Conservation (phyloP, 2,888 invertebrate species). For the Sminthurinus aureus region DNA sequence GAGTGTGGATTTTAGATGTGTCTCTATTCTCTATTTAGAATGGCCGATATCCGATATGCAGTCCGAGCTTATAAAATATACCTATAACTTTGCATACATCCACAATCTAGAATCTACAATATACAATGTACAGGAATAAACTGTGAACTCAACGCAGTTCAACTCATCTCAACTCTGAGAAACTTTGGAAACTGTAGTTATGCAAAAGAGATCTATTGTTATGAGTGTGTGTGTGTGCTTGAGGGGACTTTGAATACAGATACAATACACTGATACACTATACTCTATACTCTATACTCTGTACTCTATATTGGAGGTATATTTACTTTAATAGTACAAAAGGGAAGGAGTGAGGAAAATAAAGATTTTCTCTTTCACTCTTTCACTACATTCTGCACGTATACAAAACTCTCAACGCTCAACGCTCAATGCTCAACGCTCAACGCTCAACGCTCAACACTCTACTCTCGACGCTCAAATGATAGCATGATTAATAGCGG, state of each 20-base stretch:
- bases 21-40: too few relatives aligned
- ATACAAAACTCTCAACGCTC: too few relatives aligned
- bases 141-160: too few relatives aligned
- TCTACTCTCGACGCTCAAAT: too few relatives aligned
- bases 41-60: not conserved
- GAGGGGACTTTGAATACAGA: constrained; percentile 22
- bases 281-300: constrained; percentile 1
- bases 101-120: too few relatives aligned
- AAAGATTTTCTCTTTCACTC: constrained; percentile 38
- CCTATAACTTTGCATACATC: not conserved
- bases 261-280: too few relatives aligned
- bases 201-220: constrained; percentile 41
- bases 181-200: constrained; percentile 33
- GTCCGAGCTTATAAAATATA: not conserved
- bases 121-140: not conserved
- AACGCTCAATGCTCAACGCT: too few relatives aligned
- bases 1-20: too few relatives aligned
- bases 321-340: not conserved
- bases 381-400: too few relatives aligned
- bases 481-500: constrained; percentile 43
- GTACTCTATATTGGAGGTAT: not conserved
- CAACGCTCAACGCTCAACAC: too few relatives aligned
- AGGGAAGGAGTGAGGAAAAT: not conserved
- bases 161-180: not conserved
- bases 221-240: constrained; percentile 22